phyloP scores from a whole-genome alignment of 2,797 vertebrate genomes.

The Ctenopoma kingsleyae region DNA sequence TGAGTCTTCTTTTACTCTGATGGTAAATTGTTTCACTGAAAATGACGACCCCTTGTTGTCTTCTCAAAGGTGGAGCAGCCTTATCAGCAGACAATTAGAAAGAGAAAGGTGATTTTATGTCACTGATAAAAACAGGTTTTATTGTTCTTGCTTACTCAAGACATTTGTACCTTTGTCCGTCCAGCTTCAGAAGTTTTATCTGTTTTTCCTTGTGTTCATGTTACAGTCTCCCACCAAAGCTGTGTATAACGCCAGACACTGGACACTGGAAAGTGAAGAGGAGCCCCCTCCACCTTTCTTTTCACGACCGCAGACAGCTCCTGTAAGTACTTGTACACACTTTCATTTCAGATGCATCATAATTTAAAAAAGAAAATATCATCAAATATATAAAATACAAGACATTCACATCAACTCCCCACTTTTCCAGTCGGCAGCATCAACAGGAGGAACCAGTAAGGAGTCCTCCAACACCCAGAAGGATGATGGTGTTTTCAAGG shows the following conservation, averaged over 20 bases:
- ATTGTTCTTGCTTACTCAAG: not conserved
- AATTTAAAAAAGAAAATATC: not conserved
- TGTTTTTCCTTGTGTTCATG: constrained; percentile 10
- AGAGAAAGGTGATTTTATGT: not conserved
- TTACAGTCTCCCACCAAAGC: constrained; percentile 93
- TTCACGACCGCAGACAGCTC: constrained; percentile 34
- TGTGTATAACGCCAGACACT: constrained; percentile 95
- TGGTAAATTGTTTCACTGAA: not conserved
- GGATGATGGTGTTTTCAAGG: constrained; percentile 95
- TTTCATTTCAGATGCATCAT: not conserved
- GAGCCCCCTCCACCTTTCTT: constrained; percentile 53
- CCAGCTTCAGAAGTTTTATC: not conserved
- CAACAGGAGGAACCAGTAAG: constrained; percentile 67
- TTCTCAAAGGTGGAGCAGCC: not conserved
- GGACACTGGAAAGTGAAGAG: constrained; percentile 82
- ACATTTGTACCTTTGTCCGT: not conserved
- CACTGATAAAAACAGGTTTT: not conserved
- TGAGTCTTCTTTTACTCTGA: not conserved
- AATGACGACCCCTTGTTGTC: not conserved
- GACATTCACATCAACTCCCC: not conserved
- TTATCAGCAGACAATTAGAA: not conserved
- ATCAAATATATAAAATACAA: not conserved
- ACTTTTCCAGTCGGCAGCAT: constrained; percentile 49
- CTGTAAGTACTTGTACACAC: constrained; percentile 49
- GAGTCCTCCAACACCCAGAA: constrained; percentile 86